A percentile compares a stretch with the other conserved stretches of the same genome.
phyloP scores from a whole-genome alignment of 53 echinoderm and acorn worm genomes.

The Pentamera pediparva region DNA sequence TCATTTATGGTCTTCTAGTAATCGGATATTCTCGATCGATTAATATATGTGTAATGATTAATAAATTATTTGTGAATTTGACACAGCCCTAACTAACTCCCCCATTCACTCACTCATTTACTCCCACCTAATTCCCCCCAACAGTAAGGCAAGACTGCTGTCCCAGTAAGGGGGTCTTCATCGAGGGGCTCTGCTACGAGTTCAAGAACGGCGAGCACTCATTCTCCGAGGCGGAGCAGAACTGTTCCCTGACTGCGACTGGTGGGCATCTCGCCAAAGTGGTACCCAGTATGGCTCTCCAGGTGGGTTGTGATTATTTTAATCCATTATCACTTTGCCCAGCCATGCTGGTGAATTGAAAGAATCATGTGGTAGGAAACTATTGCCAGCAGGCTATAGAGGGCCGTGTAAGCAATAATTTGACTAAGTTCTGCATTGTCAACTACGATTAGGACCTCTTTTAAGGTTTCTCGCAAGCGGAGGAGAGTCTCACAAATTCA shows the following conservation, averaged over 20 bases:
- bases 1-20: not conserved
- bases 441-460: no score
- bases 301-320: not conserved
- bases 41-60: not conserved
- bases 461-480: no score
- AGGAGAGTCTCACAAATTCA: no score
- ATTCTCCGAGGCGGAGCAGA: not conserved
- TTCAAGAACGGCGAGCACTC: not conserved
- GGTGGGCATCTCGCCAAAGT: slow-evolving; percentile 18
- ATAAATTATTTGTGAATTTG: no score
- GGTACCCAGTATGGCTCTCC: not conserved
- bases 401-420: not conserved
- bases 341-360: no score
- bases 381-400: no score
- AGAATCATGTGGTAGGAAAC: no score
- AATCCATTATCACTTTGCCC: no score
- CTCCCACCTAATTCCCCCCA: no score
- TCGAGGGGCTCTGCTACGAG: slow-evolving; percentile 12
- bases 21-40: not conserved
- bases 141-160: slow-evolving; percentile 18
- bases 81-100: no score
- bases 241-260: slow-evolving; percentile 7
- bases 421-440: not conserved
- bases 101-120: no score
- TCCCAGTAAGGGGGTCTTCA: not conserved